These are phyloP conservation scores for Orius laevigatus DNA, from an alignment of 1,140 invertebrate species.

Conservation along the genomic window DNA sequence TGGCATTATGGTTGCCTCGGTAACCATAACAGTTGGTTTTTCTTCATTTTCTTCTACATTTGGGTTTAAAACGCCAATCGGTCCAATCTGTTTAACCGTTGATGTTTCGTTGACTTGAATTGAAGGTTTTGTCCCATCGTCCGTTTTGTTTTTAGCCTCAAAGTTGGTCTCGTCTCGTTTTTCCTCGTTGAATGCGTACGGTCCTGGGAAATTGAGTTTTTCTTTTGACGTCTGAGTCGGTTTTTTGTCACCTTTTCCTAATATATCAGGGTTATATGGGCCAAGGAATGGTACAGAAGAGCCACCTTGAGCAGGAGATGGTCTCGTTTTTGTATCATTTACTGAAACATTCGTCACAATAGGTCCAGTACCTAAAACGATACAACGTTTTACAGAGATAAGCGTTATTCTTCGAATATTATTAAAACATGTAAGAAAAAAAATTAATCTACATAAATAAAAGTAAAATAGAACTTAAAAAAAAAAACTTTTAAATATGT, in stretches of 20 bases:
- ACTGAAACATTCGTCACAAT: slow-evolving; percentile 6
- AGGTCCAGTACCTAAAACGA: slow-evolving; percentile 10
- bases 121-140: no score
- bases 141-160: slow-evolving; percentile 1
- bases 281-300: slow-evolving; percentile 16
- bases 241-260: slow-evolving; percentile 6
- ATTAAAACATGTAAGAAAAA: not conserved
- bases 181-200: no score
- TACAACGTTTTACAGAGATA: slow-evolving; percentile 8
- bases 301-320: not conserved
- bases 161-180: no score
- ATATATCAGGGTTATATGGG: slow-evolving; percentile 18
- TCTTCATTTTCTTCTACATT: no score
- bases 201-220: slow-evolving; percentile 15
- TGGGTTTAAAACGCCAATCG: no score
- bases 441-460: not conserved
- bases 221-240: slow-evolving; percentile 5
- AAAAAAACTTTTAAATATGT: not conserved
- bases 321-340: slow-evolving; percentile 6
- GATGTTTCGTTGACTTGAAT: no score
- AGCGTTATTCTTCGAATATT: not conserved
- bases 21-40: no score
- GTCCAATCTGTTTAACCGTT: no score
- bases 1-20: no score
- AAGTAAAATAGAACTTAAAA: not conserved